Base-by-base conservation (phyloP, 2,797 vertebrate genomes). In the Chrosomus eos region DNA sequence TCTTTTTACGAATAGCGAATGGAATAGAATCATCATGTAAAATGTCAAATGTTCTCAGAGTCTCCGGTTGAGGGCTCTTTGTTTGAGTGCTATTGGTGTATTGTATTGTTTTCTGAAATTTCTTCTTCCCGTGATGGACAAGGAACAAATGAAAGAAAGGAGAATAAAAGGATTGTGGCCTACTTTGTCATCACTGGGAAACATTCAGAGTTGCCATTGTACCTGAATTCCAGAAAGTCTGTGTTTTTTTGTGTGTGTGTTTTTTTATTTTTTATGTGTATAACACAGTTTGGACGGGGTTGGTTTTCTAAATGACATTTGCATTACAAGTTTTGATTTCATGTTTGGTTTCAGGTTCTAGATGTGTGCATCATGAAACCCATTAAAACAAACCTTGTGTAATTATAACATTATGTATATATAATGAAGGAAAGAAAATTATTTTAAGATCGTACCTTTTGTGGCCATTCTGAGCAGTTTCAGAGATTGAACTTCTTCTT, bases 11-110 rank as follows among this genome's bases (percentile, higher is more conserved):
- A 2, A 7, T 83, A 8, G 58, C 16, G 28, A 26, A 48, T 66
- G 23, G 58, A 75, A 76, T 75, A 21, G 70, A 82, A 64, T 51
- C 81, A 67, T 83, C 81, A 76, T 76, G 71, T 76, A 66, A 83
- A 83, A 78, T 84, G 73, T 71, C 82, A 71, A 38, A 77, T 31
- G 26, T 70, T 78, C 13, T 78, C 23, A 76, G 62, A 78, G 66
- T 84, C 66, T 77, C 48, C 3, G 7, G 68, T 55, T 83, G 73
- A 68, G 45, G 28, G 82, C 7, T 43, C 11, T 77, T 68, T 58
- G 36, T 78, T 70, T 70, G 31, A 71, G 60, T 60, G 74, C 82
- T 71, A 19, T 70, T 70, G 45, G 31, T 55, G 18, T 55, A 19
- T 26, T 3, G 18, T 68, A 66, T 71, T 78, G 26, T 78, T 84